Evolutionary conservation across 2,797 vertebrate genomes (phyloP).

Genomic region (Cygnus olor): DNA sequence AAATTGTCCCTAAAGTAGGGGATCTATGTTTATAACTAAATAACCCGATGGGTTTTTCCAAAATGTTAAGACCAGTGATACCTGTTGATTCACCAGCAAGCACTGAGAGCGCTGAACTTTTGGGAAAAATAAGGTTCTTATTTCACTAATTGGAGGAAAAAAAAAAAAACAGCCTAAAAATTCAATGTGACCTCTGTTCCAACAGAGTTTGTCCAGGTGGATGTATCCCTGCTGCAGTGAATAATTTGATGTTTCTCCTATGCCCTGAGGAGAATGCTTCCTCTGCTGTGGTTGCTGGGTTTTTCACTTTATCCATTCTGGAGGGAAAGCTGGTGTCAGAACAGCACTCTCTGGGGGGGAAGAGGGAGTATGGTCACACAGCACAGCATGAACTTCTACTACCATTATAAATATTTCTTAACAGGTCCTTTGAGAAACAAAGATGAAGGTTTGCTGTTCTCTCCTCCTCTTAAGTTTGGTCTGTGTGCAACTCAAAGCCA

Average conservation of each 20-base stretch:
- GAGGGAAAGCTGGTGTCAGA: neutral
- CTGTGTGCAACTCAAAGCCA: neutral
- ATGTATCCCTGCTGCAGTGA: neutral
- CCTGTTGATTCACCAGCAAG: neutral
- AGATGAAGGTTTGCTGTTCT: slow-evolving; percentile 51
- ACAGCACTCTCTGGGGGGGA: neutral
- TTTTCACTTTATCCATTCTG: neutral
- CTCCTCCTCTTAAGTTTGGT: slow-evolving; percentile 63
- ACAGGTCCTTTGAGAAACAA: neutral
- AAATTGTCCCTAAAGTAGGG: neutral
- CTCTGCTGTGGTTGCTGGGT: neutral
- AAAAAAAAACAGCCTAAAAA: neutral
- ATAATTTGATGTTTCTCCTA: neutral
- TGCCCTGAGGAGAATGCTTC: neutral
- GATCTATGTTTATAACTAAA: neutral
- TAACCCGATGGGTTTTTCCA: neutral
- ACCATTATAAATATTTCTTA: neutral
- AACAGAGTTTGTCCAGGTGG: neutral
- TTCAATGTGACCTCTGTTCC: neutral
- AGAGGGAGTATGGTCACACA: neutral
- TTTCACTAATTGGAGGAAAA: neutral
- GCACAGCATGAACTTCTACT: neutral
- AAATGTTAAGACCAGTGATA: neutral
- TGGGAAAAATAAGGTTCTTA: neutral
- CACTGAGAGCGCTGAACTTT: neutral